Conservation (phyloP, 2,797 vertebrate genomes). For the Prunella strophiata region DNA sequence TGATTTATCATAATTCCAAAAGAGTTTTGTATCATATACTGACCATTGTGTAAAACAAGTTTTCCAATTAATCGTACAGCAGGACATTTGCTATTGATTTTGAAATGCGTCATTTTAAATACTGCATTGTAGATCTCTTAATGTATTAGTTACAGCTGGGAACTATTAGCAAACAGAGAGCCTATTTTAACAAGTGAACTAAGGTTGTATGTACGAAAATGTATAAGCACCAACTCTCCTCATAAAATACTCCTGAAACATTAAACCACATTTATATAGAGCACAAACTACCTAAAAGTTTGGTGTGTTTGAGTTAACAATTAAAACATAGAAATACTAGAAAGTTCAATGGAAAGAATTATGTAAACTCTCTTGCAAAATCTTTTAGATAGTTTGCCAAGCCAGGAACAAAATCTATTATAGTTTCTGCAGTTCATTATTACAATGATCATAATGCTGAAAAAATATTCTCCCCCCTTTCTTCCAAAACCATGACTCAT, state of each 20-base stretch:
- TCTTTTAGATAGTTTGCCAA: slow-evolving; percentile 50
- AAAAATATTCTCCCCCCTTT: slow-evolving; percentile 27
- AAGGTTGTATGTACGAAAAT: slow-evolving; percentile 59
- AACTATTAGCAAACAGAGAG: slow-evolving; percentile 69
- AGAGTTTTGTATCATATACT: background rate
- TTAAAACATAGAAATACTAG: slow-evolving; percentile 44
- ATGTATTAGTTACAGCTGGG: slow-evolving; percentile 65
- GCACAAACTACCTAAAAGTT: slow-evolving; percentile 17
- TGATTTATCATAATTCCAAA: background rate
- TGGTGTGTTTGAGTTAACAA: slow-evolving; percentile 14
- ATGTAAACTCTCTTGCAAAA: slow-evolving; percentile 66
- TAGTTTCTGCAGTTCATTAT: slow-evolving; percentile 61
- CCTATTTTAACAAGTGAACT: slow-evolving; percentile 69
- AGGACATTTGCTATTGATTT: slow-evolving; percentile 68
- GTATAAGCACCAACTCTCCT: slow-evolving; percentile 21
- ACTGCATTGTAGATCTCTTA: slow-evolving; percentile 63
- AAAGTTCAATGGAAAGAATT: slow-evolving; percentile 57
- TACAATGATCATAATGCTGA: slow-evolving; percentile 46
- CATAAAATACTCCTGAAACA: slow-evolving; percentile 58
- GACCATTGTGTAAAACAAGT: background rate
- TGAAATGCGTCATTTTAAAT: slow-evolving; percentile 65
- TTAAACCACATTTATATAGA: slow-evolving; percentile 20
- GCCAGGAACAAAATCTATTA: slow-evolving; percentile 57
- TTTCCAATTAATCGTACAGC: slow-evolving; percentile 32
- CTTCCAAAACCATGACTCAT: slow-evolving; percentile 56